Base-by-base conservation (phyloP, 2,113 vertebrate species). In the Gila orcuttii region DNA sequence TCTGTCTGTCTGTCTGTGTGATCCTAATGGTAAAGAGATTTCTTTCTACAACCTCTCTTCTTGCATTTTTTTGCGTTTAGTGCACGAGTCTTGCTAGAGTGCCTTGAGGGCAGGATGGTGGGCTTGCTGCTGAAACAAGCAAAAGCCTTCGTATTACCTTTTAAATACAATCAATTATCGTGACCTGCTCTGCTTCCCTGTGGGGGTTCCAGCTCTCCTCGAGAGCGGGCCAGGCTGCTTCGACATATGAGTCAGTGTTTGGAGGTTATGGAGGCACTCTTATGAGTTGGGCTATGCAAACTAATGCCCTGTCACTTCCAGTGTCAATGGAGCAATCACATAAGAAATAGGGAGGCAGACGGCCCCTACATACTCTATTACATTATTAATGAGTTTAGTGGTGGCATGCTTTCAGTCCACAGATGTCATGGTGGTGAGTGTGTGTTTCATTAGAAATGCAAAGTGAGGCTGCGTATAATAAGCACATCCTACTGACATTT, bases 81-180 rank as follows among this genome's bases (percentile, higher is more conserved):
- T 83, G 28, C 47, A 28, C 8, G 25, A 15, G 47, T 57, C 4
- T 42, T 21, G 13, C 33, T 42, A 17, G n/a, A n/a, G 68, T 79
- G 76, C 59, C 55, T 64, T 75, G 82, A 45, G 39, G 71, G 55
- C 47, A 39, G 28, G 31, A 42, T 17, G 50, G 12, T 21, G 84
- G 45, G 60, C n/a, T 80, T 31, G 55, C 11, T 62, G 76, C 82
- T 85, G 77, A 81, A 82, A 68, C 55, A 64, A 84, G 57, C 77
- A 86, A 60, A 79, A 52, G n/a, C 66, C 66, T 80, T 50, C 6
- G 36, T 25, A 45, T 76, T 31, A 36, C 52, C 78, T 81, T 57
- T 64, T 87, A 78, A 84, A 87, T 25, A 77, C 42, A 79, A 87
- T 87, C 73, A 78, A 83, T 84, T 71, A 71, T 23, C 11, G 23